A percentile compares a stretch with the other conserved stretches of the same genome.
Evolutionary conservation across 2,797 vertebrate genomes (phyloP).

Genomic region (Enteromius paludinosus): DNA sequence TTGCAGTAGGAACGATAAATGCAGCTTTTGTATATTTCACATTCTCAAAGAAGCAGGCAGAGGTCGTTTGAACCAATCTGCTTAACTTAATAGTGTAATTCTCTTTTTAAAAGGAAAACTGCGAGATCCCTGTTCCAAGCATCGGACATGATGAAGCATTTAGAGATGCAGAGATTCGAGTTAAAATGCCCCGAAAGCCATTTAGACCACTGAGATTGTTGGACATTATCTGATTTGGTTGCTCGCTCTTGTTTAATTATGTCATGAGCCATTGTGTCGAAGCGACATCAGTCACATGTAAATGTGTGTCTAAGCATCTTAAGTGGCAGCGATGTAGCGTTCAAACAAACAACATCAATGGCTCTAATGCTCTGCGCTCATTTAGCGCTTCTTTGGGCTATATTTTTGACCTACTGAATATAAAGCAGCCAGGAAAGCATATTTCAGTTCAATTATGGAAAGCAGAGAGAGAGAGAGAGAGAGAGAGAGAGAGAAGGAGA

Average conservation of each 20-base stretch:
- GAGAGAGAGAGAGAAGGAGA: slow-evolving; percentile 48
- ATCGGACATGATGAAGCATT: slow-evolving; percentile 2
- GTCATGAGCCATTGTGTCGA: slow-evolving; percentile 17
- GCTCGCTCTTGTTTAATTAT: slow-evolving; percentile 26
- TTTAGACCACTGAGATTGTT: slow-evolving; percentile 30
- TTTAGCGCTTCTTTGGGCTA: slow-evolving; percentile 20
- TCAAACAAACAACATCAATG: slow-evolving; percentile 38
- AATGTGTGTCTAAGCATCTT: slow-evolving; percentile 36
- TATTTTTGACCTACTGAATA: slow-evolving; percentile 48
- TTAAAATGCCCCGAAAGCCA: slow-evolving; percentile 1
- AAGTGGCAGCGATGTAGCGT: slow-evolving; percentile 15
- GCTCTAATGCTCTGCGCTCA: slow-evolving; percentile 11
- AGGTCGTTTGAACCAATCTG: background rate
- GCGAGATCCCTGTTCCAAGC: background rate
- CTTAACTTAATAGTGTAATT: background rate
- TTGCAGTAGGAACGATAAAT: background rate
- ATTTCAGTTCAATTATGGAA: slow-evolving; percentile 47
- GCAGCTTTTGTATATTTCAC: slow-evolving; percentile 13
- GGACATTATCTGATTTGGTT: slow-evolving; percentile 35
- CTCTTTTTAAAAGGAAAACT: slow-evolving; percentile 10
- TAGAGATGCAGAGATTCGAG: background rate
- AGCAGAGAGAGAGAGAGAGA: slow-evolving; percentile 27
- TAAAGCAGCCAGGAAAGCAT: slow-evolving; percentile 45
- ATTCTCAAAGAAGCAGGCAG: background rate
- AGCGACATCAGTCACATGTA: slow-evolving; percentile 32